A percentile compares a stretch with the other conserved stretches of the same genome.
phyloP scores from a whole-genome alignment of 2,888 invertebrate genomes.

The Stegophylla sp. region DNA sequence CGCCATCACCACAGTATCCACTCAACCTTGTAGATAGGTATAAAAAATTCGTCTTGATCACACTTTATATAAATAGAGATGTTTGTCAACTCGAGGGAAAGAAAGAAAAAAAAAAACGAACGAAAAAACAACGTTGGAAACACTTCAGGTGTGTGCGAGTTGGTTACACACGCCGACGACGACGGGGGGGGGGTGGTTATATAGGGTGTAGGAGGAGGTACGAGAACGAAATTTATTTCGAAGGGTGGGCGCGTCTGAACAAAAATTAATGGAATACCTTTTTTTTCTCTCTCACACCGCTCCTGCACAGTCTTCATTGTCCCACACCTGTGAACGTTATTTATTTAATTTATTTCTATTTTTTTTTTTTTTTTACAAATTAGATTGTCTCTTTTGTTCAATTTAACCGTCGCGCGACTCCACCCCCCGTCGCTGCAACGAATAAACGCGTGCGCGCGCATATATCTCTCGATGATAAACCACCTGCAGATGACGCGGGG shows the following conservation, averaged over 20 bases:
- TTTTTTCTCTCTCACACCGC: no score
- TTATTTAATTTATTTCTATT: slow-evolving; percentile 16
- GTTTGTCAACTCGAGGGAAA: background rate
- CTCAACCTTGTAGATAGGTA: background rate
- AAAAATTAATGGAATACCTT: slow-evolving; percentile 50
- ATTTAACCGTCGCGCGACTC: slow-evolving; percentile 18
- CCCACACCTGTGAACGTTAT: slow-evolving; percentile 53
- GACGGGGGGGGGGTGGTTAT: no score
- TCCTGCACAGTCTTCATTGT: slow-evolving; percentile 18
- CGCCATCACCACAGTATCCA: no score
- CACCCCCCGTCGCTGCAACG: no score
- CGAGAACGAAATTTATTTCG: slow-evolving; percentile 43
- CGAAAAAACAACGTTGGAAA: background rate
- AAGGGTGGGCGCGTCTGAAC: slow-evolving; percentile 38
- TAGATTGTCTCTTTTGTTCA: slow-evolving; percentile 44
- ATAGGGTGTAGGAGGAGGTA: background rate
- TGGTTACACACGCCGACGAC: background rate
- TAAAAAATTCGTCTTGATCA: slow-evolving; percentile 8
- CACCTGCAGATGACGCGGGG: slow-evolving; percentile 15
- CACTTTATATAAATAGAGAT: background rate
- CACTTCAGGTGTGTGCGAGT: no score
- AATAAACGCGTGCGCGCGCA: background rate
- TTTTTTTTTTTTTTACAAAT: slow-evolving; percentile 15
- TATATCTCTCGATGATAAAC: background rate
- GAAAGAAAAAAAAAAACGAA: background rate